phyloP scores from a whole-genome alignment of 1,140 invertebrate species.

The Drosophila truncata region DNA sequence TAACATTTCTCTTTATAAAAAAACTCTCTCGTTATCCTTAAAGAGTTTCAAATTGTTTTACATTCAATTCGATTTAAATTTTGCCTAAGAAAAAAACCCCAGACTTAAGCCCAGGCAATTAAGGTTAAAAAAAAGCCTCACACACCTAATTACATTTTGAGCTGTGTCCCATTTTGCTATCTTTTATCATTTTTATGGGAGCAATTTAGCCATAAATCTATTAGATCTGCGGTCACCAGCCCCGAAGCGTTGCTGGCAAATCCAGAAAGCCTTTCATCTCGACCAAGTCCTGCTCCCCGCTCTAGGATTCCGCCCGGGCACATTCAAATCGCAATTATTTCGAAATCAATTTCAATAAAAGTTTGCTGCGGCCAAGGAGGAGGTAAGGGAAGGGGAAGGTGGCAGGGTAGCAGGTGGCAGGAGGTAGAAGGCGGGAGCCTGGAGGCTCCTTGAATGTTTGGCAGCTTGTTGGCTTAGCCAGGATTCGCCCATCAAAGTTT shows the following conservation, averaged over 20 bases:
- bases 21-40: not conserved
- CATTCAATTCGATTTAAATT: not conserved
- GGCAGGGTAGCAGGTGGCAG: conserved; percentile 9
- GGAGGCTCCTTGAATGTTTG: conserved; percentile 50
- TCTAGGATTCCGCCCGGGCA: conserved; percentile 32
- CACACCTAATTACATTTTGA: conserved; percentile 62
- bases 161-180: conserved; percentile 18
- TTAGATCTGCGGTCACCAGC: conserved; percentile 55
- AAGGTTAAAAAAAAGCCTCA: conserved; percentile 8
- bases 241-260: conserved; percentile 35
- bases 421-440: conserved; percentile 4
- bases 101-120: conserved; percentile 15
- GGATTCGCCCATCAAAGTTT: conserved; percentile 66
- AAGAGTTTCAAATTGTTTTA: not conserved
- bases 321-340: conserved; percentile 80
- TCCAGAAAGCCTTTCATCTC: conserved; percentile 36
- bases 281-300: not conserved
- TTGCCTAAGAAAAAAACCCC: conserved; percentile 13
- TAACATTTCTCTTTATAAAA: not conserved
- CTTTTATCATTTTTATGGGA: conserved; percentile 42
- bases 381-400: not conserved
- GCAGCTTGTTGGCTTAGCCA: conserved; percentile 76
- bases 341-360: conserved; percentile 83
- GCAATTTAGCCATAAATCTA: conserved; percentile 72
- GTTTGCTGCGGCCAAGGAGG: conserved; percentile 42